phyloP scores from a whole-genome alignment of 2,888 invertebrate genomes.

The Latrodectus hesperus region DNA sequence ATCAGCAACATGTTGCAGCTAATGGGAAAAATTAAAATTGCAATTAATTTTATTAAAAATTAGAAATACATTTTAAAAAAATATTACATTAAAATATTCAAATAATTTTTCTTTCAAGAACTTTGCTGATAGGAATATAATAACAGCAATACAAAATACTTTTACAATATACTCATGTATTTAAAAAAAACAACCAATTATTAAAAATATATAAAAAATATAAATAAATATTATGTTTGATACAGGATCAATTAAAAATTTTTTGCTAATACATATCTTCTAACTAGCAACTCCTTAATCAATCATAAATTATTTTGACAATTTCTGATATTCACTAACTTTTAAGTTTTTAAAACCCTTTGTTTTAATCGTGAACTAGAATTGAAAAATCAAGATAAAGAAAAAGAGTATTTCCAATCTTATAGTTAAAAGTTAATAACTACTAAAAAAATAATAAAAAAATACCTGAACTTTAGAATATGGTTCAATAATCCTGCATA shows the following conservation, averaged over 20 bases:
- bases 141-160: too few species aligned
- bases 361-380: background rate
- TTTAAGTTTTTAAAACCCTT: background rate
- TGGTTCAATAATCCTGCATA: conserved; percentile 98
- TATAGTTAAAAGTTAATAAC: background rate
- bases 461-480: conserved; percentile 93
- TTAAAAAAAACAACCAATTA: too few species aligned
- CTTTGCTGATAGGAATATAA: too few species aligned
- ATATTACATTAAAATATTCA: too few species aligned
- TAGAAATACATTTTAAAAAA: too few species aligned
- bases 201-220: too few species aligned
- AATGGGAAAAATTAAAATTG: background rate
- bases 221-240: background rate
- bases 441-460: conserved; percentile 4
- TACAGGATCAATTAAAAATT: background rate
- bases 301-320: background rate
- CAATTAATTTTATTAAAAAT: too few species aligned
- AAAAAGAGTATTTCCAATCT: background rate
- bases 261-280: too few species aligned
- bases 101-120: too few species aligned
- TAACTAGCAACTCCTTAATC: background rate
- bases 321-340: background rate
- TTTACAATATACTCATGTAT: too few species aligned
- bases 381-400: background rate
- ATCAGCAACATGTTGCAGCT: conserved; percentile 45